phyloP scores from a whole-genome alignment of 2,113 vertebrate genomes.

The Pseudois nayaur region DNA sequence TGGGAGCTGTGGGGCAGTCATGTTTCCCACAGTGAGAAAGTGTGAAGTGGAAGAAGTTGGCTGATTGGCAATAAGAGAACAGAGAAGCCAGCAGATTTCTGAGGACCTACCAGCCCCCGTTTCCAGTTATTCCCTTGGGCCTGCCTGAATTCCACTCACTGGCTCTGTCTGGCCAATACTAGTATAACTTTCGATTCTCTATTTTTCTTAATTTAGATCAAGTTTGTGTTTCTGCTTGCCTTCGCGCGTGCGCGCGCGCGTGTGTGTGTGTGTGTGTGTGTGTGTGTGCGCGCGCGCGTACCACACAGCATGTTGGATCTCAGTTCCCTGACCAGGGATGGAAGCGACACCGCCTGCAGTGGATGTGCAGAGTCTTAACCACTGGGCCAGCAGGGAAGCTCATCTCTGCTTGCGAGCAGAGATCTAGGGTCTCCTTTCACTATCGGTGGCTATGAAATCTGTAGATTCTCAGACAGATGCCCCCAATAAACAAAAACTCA shows the following conservation, averaged over 20 bases:
- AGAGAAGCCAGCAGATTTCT: not conserved
- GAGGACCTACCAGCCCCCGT: not conserved
- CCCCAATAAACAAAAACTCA: not conserved
- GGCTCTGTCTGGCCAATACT: not conserved
- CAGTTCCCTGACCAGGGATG: not conserved
- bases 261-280: too few relatives aligned
- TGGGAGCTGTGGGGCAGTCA: not conserved
- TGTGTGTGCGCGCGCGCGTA: not conserved
- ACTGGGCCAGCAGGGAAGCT: not conserved
- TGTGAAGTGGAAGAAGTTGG: not conserved
- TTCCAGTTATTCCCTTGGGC: too few relatives aligned
- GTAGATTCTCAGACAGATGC: not conserved
- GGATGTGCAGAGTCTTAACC: not conserved
- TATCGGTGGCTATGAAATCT: not conserved
- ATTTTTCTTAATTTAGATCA: not conserved
- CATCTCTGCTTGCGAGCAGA: not conserved
- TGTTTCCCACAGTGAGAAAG: not conserved
- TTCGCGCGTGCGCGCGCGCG: not conserved
- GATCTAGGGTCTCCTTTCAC: not conserved
- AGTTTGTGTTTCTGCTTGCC: not conserved
- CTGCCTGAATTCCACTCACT: not conserved
- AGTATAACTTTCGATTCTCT: not conserved
- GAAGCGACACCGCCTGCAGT: fast-evolving
- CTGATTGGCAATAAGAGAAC: not conserved
- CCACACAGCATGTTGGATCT: not conserved